Base-by-base conservation (phyloP, 2,113 vertebrate species). In the Heterotilapia buettikoferi region DNA sequence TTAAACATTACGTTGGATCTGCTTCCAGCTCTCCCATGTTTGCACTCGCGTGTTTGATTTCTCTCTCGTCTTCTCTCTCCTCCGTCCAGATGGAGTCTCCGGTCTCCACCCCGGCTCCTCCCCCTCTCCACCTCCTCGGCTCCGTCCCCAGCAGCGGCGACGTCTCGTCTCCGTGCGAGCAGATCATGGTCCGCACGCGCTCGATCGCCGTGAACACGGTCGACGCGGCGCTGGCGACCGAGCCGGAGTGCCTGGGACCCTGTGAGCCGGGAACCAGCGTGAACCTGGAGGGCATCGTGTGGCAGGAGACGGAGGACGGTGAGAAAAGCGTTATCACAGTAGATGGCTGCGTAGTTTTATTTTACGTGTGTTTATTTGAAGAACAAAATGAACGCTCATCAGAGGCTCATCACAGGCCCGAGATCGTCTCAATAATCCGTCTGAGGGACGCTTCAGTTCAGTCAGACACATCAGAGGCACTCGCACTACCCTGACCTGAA, bases 281-380 rank as follows among this genome's bases (percentile, higher is more conserved):
- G 86, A 99, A 99, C 96, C 97, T 99, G 87, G 98, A 99, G 95
- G 98, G 98, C 90, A 99, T 99, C 1, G 98, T 99, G 86, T 99
- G 98, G 98, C 98, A 99, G 93, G 98, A 99, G 95, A 99, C 98
- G 0, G 98, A 99, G 90, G 98, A 99, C 0, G 98, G 98, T 99
- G 95, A 89, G 92, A 24, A 66, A 66, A 21, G 33, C 31, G 18
- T 38, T 0, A 45, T 43, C 38, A 1, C 36, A 68, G 31, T 66
- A 36, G 63, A 38, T 68, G 19, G 5, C 3, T 33, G 9, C 7
- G 26, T 61, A 18, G 9, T 21, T 5, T 13, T 68, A 7, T 68
- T 0, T 38, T 21, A 21, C 18, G 10, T 21, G 33, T 68, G 9
- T 36, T 68, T 68, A 38, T 68, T 38, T 68, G 61, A 21, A 38